A percentile compares a stretch with the other conserved stretches of the same genome.
phyloP scores from a whole-genome alignment of 2,113 vertebrate species.

The Meleagris gallopavo region DNA sequence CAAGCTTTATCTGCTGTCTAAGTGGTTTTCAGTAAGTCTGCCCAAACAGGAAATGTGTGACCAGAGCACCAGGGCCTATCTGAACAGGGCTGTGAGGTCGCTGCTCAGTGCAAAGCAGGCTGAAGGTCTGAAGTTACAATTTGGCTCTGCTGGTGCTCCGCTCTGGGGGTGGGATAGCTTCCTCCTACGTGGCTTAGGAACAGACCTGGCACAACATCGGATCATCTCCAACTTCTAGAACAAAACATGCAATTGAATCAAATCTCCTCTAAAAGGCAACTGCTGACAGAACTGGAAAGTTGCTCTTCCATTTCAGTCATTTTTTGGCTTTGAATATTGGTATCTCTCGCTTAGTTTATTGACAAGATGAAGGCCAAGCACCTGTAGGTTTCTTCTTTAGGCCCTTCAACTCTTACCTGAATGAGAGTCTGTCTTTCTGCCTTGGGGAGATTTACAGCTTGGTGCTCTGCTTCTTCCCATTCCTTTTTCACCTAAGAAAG shows the following conservation, averaged over 20 bases:
- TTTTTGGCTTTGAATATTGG: background rate
- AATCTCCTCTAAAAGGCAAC: background rate
- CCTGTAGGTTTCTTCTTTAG: background rate
- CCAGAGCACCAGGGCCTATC: conserved; percentile 5
- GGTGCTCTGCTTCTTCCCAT: conserved; percentile 95
- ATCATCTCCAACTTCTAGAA: background rate
- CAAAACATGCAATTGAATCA: background rate
- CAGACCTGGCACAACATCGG: background rate
- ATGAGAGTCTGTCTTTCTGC: conserved; percentile 94
- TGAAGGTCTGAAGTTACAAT: conserved; percentile 40
- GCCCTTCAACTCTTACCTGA: conserved; percentile 81
- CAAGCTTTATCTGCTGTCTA: conserved; percentile 47
- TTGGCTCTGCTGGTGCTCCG: background rate
- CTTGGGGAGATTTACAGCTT: conserved; percentile 96
- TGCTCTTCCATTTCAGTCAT: background rate
- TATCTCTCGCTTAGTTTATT: background rate
- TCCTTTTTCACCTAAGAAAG: conserved; percentile 91
- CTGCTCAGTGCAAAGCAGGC: background rate
- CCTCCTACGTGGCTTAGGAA: background rate
- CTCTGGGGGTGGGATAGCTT: background rate
- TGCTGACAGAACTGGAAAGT: background rate
- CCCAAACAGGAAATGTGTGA: background rate
- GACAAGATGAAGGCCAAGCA: background rate
- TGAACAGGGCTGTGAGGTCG: background rate
- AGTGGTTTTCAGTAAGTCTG: conserved; percentile 33